A percentile compares a stretch with the other conserved stretches of the same genome.
These are phyloP conservation scores for Siniperca knerii DNA, from an alignment of 2,113 vertebrate genomes.

Conservation along the genomic window DNA sequence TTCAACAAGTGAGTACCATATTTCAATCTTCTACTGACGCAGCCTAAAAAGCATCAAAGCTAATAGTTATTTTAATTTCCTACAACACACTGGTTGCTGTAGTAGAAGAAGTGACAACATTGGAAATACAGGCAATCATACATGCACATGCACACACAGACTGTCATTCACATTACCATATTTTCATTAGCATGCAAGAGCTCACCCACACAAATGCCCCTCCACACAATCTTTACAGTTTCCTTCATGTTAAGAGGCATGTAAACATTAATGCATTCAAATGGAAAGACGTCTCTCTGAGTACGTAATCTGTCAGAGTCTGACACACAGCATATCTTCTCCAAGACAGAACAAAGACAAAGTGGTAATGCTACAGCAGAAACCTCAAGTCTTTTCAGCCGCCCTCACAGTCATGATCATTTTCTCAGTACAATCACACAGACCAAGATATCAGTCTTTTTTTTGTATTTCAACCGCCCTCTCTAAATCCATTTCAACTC, in stretches of 20 bases:
- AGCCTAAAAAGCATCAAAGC: constrained; percentile 85
- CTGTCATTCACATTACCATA: constrained; percentile 22
- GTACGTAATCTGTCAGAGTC: constrained; percentile 7
- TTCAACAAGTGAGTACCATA: not conserved
- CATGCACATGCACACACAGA: constrained; percentile 6
- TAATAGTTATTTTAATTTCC: constrained; percentile 85
- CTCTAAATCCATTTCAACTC: constrained; percentile 47
- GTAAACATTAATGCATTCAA: constrained; percentile 32
- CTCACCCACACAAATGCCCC: constrained; percentile 3
- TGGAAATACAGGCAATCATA: constrained; percentile 35
- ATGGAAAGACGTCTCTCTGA: constrained; percentile 16
- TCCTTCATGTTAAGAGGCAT: constrained; percentile 41
- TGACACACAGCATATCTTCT: constrained; percentile 27
- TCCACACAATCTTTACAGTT: constrained; percentile 18
- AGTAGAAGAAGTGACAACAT: constrained; percentile 70
- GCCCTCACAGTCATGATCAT: constrained; percentile 23
- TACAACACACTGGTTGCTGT: constrained; percentile 42
- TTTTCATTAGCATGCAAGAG: constrained; percentile 42
- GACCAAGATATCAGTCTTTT: constrained; percentile 43
- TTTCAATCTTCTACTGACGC: constrained; percentile 29
- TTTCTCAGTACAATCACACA: constrained; percentile 32
- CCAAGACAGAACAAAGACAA: constrained; percentile 28
- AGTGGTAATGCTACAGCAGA: constrained; percentile 10
- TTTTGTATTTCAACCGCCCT: constrained; percentile 16
- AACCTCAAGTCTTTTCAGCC: constrained; percentile 4